A percentile compares a stretch with the other conserved stretches of the same genome.
These are phyloP conservation scores for Cryptocephalus primarius DNA, from an alignment of 2,888 invertebrate genomes.

Conservation along the genomic window DNA sequence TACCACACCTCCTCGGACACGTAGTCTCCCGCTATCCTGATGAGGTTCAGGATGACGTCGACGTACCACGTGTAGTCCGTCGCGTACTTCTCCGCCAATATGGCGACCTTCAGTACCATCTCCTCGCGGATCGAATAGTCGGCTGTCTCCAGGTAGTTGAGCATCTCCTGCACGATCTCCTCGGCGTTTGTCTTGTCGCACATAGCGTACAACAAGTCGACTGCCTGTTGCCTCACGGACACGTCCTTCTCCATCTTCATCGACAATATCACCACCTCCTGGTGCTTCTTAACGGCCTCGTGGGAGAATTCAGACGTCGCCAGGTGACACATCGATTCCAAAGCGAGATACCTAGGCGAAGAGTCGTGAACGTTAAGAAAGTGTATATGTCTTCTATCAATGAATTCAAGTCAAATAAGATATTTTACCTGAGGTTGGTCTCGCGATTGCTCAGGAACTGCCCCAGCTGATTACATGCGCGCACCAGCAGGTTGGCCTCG, in stretches of 20 bases:
- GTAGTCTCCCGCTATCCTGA: slow-evolving; percentile 98
- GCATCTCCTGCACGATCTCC: slow-evolving; percentile 99
- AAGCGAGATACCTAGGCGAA: slow-evolving; percentile 91
- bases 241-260: slow-evolving; percentile 99
- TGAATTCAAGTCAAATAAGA: too few relatives aligned
- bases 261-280: slow-evolving; percentile 96
- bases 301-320: slow-evolving; percentile 99
- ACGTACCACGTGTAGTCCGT: slow-evolving; percentile 99
- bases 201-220: slow-evolving; percentile 98
- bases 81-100: slow-evolving; percentile 97
- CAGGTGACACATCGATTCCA: slow-evolving; percentile 98
- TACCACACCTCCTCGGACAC: slow-evolving; percentile 99
- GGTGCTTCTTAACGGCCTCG: slow-evolving; percentile 99
- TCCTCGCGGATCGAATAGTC: slow-evolving; percentile 99
- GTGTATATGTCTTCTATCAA: too few relatives aligned
- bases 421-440: slow-evolving; percentile 70
- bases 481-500: slow-evolving; percentile 90
- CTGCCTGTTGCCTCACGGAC: slow-evolving; percentile 94
- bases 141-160: slow-evolving; percentile 96
- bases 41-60: slow-evolving; percentile 96
- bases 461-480: slow-evolving; percentile 97
- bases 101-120: slow-evolving; percentile 99
- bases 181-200: slow-evolving; percentile 99
- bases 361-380: slow-evolving; percentile 96
- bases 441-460: slow-evolving; percentile 96